phyloP scores from a whole-genome alignment of 1,140 invertebrate species.

The Aplysia californica region DNA sequence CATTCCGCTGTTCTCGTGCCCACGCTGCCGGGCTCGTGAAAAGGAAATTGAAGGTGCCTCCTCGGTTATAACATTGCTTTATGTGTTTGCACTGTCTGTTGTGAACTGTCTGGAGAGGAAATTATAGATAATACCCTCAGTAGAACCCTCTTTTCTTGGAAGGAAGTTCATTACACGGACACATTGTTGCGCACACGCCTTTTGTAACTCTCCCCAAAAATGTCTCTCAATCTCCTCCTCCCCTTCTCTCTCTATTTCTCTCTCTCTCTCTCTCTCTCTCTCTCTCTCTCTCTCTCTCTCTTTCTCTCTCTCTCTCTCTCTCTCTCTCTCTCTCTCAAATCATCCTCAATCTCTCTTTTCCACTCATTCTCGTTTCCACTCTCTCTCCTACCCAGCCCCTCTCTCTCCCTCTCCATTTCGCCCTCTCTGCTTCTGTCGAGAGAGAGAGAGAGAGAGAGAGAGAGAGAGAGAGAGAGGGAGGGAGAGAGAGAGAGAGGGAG shows the following conservation, averaged over 20 bases:
- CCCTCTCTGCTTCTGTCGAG: neutral
- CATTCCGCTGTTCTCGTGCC: too few species aligned
- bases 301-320: slow-evolving; percentile 1
- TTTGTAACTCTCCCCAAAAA: too few species aligned
- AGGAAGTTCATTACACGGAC: too few species aligned
- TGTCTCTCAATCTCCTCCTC: neutral
- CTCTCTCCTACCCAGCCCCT: neutral
- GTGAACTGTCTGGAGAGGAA: too few species aligned
- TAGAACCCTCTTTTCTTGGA: too few species aligned
- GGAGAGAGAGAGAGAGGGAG: neutral
- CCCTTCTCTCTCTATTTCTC: neutral
- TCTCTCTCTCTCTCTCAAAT: slow-evolving; percentile 12
- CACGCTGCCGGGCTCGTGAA: too few species aligned
- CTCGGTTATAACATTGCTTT: too few species aligned
- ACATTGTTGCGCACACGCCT: too few species aligned
- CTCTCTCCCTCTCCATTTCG: neutral
- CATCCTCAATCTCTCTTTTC: neutral
- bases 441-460: neutral
- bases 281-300: slow-evolving; percentile 7
- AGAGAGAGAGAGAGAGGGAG: neutral
- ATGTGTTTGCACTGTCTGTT: too few species aligned
- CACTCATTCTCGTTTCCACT: neutral
- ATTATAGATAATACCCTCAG: too few species aligned
- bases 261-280: neutral
- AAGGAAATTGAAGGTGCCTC: too few species aligned